phyloP scores from a whole-genome alignment of 2,797 vertebrate genomes.

The Sphenopsis melanotis region DNA sequence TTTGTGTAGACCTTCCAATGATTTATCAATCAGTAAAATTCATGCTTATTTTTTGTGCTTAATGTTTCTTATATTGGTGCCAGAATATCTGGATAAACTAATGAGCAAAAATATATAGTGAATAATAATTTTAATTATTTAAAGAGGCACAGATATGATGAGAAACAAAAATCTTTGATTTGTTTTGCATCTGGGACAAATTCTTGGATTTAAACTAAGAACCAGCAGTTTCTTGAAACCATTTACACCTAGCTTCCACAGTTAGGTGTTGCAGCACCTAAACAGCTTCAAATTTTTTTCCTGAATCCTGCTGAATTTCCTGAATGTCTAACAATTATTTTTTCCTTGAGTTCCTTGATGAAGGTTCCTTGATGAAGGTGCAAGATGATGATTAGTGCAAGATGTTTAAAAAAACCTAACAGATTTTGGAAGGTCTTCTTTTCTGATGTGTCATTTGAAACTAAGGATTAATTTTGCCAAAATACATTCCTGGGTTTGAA shows the following conservation, averaged over 20 bases:
- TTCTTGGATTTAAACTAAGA: not conserved
- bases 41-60: rapidly evolving
- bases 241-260: not conserved
- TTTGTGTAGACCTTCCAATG: not conserved
- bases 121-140: not conserved
- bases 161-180: not conserved
- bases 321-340: not conserved
- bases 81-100: not conserved
- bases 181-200: not conserved
- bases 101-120: not conserved
- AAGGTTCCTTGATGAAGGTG: not conserved
- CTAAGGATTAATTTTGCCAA: not conserved
- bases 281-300: not conserved
- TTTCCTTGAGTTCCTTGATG: not conserved
- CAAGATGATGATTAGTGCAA: not conserved
- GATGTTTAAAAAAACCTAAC: not conserved
- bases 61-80: not conserved
- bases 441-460: not conserved
- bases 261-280: not conserved
- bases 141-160: not conserved
- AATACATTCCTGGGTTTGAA: not conserved
- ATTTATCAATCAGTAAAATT: not conserved
- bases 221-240: not conserved
- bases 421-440: not conserved
- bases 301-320: not conserved